phyloP scores from a whole-genome alignment of 2,888 invertebrate species.

The Branchinecta sandiegonensis region DNA sequence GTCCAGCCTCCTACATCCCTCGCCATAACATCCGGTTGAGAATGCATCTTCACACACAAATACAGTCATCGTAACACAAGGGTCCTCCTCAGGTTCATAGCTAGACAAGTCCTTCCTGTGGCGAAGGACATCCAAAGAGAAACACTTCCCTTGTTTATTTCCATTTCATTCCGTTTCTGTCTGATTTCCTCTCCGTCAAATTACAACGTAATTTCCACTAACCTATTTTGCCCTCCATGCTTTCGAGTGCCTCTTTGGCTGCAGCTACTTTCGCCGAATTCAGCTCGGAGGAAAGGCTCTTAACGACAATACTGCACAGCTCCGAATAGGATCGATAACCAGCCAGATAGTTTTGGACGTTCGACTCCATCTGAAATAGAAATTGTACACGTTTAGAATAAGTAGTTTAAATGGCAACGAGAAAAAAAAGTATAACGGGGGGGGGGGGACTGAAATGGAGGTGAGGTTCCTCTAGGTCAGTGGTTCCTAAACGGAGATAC shows the following conservation, averaged over 20 bases:
- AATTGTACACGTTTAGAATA: background rate
- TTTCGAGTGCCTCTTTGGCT: slow-evolving; percentile 10
- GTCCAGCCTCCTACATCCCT: no score
- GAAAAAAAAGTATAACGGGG: background rate
- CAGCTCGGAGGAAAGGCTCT: background rate
- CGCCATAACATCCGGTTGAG: no score
- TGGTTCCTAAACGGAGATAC: no score
- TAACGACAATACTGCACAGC: background rate
- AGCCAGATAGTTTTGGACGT: slow-evolving; percentile 1
- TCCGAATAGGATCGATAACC: background rate
- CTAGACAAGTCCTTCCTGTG: background rate
- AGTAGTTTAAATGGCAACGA: background rate
- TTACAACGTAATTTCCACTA: background rate
- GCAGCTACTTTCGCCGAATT: background rate
- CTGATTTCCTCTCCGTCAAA: no score
- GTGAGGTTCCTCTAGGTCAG: no score
- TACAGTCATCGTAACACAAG: background rate
- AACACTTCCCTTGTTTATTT: no score
- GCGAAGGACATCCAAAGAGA: no score
- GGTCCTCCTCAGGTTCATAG: slow-evolving; percentile 9
- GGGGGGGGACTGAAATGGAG: background rate
- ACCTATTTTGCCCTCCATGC: slow-evolving; percentile 1
- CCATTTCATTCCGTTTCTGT: no score
- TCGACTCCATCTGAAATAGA: background rate
- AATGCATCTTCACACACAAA: no score